A percentile compares a stretch with the other conserved stretches of the same genome.
phyloP scores from a whole-genome alignment of 2,888 invertebrate genomes.

The Fragum whitleyi region DNA sequence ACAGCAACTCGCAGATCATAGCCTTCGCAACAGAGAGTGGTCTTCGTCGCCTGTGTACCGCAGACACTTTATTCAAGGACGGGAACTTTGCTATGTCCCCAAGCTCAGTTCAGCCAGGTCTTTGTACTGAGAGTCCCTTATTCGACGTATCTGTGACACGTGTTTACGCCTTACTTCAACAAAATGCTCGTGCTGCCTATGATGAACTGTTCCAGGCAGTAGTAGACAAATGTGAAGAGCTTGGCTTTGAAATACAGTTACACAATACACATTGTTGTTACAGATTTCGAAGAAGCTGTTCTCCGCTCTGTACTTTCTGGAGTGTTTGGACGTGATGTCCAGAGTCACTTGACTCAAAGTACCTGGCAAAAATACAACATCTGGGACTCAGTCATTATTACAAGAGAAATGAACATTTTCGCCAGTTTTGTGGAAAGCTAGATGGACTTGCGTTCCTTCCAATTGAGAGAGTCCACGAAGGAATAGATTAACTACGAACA shows the following conservation, averaged over 20 bases:
- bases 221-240: background rate
- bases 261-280: background rate
- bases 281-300: background rate
- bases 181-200: background rate
- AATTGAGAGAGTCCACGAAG: background rate
- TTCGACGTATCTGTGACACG: background rate
- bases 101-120: background rate
- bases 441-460: background rate
- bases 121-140: background rate
- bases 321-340: background rate
- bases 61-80: background rate
- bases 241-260: background rate
- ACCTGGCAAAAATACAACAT: too few relatives aligned
- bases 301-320: background rate
- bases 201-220: background rate
- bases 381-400: background rate
- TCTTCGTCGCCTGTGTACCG: background rate
- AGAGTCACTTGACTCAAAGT: background rate
- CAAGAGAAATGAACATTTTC: background rate
- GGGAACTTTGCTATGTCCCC: background rate
- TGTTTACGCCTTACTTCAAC: background rate
- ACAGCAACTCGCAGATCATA: background rate
- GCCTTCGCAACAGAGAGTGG: background rate
- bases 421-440: background rate
- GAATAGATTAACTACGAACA: background rate